Evolutionary conservation across 2,797 vertebrate species (phyloP), one percentile per base, ranked within the genome.

Genomic region (Lepus townsendii): DNA sequence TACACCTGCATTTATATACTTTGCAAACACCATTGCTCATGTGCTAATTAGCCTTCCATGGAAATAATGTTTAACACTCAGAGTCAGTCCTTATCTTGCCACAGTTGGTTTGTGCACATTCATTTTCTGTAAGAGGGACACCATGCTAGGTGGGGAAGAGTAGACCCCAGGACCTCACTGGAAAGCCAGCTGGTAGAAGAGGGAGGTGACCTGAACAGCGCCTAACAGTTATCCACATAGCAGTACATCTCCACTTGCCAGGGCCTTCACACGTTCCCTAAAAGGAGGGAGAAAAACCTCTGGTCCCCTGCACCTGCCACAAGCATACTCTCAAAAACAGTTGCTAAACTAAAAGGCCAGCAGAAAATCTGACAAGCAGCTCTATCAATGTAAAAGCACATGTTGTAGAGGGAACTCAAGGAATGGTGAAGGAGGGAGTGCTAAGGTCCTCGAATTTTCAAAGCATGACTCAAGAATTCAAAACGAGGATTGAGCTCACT

Each of bases 361-460:
- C n/a, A 54, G 78, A 88, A 90, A 84, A 65, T 57, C 63, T 5
- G 9, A 93, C 38, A 94, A 90, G 85, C 3, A 78, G 68, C 24
- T 88, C 79, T 77, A 91, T 66, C 91, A 50, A 89, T 68, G 65
- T 82, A 38, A 93, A 95, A 83, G 42, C 14, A 13, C 50, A 86
- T 12, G 91, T 84, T 73, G 52, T 6, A 75, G 42, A 72, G 35
- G 50, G 16, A 91, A 83, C 60, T 73, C 30, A 96, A 92, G 11
- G 80, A 76, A 87, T 16, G 35, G 30, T 89, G n/a, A 77, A 83
- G 62, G 38, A 76, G 57, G 63, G 10, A 90, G 89, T 14, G 17
- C 57, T 14, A 60, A 93, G 32, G 50, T 63, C 50, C 73, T 86
- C 72, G 16, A 88, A 92, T 93, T 83, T 83, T 95, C 54, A 63